Evolutionary conservation across 1,140 invertebrate species (phyloP), one percentile per base, ranked within the genome.

Genomic region (Aphis gossypii): DNA sequence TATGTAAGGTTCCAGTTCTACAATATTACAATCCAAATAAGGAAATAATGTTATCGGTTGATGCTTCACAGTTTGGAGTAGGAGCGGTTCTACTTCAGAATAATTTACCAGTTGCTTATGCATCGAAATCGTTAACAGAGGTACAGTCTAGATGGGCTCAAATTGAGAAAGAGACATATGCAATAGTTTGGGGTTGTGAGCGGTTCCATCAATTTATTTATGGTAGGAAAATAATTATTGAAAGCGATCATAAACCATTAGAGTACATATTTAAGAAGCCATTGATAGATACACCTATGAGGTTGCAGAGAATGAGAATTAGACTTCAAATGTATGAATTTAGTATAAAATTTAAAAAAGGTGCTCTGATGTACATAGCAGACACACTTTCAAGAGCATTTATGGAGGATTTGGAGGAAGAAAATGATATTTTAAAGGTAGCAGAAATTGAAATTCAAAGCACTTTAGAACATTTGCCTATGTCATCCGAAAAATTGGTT

Each of bases 221-320:
- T 94, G 95, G 95, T 23, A 94, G 93, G 76, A 93, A 94, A 93
- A 94, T 95, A n/a, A 94, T 95, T 18, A 94, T 95, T 11, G 94
- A 96, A 94, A 95, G 94, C 35, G 95, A 96, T 94, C 95, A 96
- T 94, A 95, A 95, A 94, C 95, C 95, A 18, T 93, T 95, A 44
- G 94, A 94, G 25, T 91, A 90, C 68, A 95, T 96, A 56, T 95
- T 95, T 48, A 95, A 95, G 51, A 95, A 96, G 94, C 94, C 95
- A 35, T 76, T 96, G 51, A 94, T 95, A 46, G 94, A 95, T 93
- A 94, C 95, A 68, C 95, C 95, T 48, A 94, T 94, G 7, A 94
- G 95, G 94, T 92, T 95, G n/a, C 95, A 96, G 94, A 94, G 95
- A 93, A 95, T 96, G 94, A 94, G 95, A 94, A 93, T 96, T 18